phyloP scores from a whole-genome alignment of 2,113 vertebrate genomes.

The Raphicerus campestris region DNA sequence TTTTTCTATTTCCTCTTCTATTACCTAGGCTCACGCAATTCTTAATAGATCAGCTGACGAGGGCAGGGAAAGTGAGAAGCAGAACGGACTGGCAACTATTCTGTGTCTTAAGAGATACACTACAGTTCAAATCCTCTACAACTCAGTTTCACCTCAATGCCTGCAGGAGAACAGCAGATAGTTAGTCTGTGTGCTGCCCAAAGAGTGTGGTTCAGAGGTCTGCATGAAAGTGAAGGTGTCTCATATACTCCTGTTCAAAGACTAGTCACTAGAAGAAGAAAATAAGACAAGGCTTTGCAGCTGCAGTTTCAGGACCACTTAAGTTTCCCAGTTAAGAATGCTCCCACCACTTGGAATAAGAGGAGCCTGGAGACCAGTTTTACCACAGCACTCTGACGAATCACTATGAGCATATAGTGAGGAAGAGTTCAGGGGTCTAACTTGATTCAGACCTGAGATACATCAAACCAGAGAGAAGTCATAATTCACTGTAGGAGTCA shows the following conservation, averaged over 20 bases:
- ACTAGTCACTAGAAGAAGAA: neutral
- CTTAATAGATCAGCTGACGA: neutral
- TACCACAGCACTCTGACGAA: neutral
- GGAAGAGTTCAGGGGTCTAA: neutral
- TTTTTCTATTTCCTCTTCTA: neutral
- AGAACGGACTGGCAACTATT: neutral
- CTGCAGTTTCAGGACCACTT: neutral
- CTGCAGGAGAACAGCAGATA: neutral
- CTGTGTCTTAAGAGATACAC: neutral
- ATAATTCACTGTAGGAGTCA: neutral
- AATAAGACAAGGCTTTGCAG: neutral
- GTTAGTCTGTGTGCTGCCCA: neutral
- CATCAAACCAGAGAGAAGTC: neutral
- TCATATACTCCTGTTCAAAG: slow-evolving; percentile 2
- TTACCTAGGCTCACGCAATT: neutral
- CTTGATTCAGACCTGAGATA: neutral
- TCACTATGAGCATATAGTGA: neutral
- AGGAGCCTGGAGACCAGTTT: neutral
- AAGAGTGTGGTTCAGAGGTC: neutral
- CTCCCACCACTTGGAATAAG: neutral
- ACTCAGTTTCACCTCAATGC: neutral
- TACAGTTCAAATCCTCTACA: neutral
- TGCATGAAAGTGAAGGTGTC: neutral
- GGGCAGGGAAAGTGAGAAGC: neutral
- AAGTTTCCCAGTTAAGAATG: neutral